phyloP scores from a whole-genome alignment of 2,113 vertebrate species.

The Varanus komodoensis region DNA sequence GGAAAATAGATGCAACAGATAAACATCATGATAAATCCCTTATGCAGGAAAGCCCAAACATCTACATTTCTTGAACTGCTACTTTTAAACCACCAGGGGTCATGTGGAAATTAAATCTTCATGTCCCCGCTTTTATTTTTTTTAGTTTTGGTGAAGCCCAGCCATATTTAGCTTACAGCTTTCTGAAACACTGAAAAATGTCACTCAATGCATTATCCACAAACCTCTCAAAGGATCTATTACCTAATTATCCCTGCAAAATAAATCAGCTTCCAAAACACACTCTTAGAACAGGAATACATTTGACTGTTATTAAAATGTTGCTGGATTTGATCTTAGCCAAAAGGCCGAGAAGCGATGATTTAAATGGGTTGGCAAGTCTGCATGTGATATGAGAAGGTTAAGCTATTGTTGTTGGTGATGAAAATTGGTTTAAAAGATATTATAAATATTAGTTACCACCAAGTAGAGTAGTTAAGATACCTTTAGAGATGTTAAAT shows the following conservation, averaged over 20 bases:
- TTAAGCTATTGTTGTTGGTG: too few species aligned
- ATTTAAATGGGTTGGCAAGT: too few species aligned
- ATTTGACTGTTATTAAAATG: background rate
- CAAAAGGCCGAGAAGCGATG: too few species aligned
- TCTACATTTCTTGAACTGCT: background rate
- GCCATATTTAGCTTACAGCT: background rate
- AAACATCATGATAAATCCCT: too few species aligned
- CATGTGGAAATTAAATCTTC: constrained; percentile 29
- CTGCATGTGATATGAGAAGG: too few species aligned
- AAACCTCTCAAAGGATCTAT: background rate
- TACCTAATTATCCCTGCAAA: constrained; percentile 6
- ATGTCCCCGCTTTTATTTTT: background rate
- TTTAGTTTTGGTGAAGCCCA: background rate
- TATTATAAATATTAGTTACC: too few species aligned
- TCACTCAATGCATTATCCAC: background rate
- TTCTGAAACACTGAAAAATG: background rate
- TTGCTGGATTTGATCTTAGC: background rate
- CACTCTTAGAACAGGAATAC: background rate
- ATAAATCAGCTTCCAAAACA: background rate
- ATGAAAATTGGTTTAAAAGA: too few species aligned
- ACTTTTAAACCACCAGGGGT: constrained; percentile 46
- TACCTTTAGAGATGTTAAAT: too few species aligned
- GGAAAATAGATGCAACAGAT: too few species aligned
- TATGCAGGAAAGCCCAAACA: too few species aligned
- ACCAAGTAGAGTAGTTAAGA: too few species aligned